Evolutionary conservation across 2,113 vertebrate species (phyloP), one percentile per base, ranked within the genome.

Genomic region (Chrysochloris asiatica): DNA sequence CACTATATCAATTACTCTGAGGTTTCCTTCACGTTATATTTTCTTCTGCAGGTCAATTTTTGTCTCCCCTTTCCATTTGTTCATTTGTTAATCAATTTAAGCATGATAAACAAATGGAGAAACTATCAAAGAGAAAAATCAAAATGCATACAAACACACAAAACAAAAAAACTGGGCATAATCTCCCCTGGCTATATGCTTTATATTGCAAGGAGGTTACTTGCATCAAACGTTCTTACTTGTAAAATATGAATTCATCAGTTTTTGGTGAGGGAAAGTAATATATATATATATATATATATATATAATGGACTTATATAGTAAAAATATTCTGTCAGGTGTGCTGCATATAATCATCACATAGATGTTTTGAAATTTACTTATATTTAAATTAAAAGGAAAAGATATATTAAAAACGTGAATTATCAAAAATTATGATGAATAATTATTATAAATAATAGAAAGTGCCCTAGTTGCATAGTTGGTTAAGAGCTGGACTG

Each of bases 11-110:
- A 59, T 56, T 81, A 69, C 2, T 33, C 11, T 63, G 33, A 63
- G 3, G 6, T 71, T 83, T 59, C 22, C 22, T 45, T 59, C 45
- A 61, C 4, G 47, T 59, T 36, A n/a, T 16, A 50, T 28, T 52
- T 80, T 69, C 14, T 75, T 45, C 2, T 84, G 11, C 21, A 71
- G 6, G 3, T 50, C 0, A 38, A 16, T 19, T 82, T 91, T 90
- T 78, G 0, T 43, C 36, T 22, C 2, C 5, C 5, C 2, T 3
- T 45, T 80, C 24, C 6, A n/a, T n/a, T n/a, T n/a, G n/a, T n/a
- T n/a, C n/a, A n/a, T n/a, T n/a, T 83, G 50, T 56, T 71, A 59
- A 52, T 88, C 61, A 77, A 4, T 65, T 75, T 56, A 65, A 92
- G 4, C 17, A 30, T 65, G n/a, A n/a, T 38, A 81, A 72, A 81